These are phyloP conservation scores for Rynchops niger DNA, from an alignment of 2,113 vertebrate species.

Conservation along the genomic window DNA sequence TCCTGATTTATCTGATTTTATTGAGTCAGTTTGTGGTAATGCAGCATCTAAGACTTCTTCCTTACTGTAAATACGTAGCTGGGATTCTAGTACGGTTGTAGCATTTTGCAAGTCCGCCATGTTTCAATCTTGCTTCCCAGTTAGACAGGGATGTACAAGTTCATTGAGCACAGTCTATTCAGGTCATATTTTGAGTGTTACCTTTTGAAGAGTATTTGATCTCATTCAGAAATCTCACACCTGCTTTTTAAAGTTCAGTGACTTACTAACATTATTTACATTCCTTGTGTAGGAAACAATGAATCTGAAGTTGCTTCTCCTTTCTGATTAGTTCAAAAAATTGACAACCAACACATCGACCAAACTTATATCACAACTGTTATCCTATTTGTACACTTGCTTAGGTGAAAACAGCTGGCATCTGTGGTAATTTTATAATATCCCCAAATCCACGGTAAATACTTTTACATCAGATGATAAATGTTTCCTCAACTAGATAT, in stretches of 20 bases:
- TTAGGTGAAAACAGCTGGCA: neutral
- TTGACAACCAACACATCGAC: neutral
- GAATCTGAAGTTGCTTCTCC: neutral
- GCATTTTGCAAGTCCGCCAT: neutral
- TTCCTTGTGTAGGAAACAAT: neutral
- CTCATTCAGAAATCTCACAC: neutral
- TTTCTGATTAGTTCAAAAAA: neutral
- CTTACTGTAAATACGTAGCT: neutral
- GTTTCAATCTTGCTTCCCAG: neutral
- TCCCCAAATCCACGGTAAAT: neutral
- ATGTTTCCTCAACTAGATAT: neutral
- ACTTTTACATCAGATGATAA: neutral
- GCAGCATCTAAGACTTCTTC: neutral
- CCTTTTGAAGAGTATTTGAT: neutral
- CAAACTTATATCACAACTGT: neutral
- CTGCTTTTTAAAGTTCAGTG: neutral
- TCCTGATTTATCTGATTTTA: neutral
- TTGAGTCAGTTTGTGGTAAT: neutral
- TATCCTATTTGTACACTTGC: neutral
- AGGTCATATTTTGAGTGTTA: neutral
- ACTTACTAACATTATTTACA: neutral
- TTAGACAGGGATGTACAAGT: neutral
- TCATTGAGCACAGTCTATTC: neutral
- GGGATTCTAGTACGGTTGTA: fast-evolving
- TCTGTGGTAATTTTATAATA: neutral